These are phyloP conservation scores for Choloepus hoffmanni DNA, from an alignment of 2,113 vertebrate genomes.

Conservation along the genomic window DNA sequence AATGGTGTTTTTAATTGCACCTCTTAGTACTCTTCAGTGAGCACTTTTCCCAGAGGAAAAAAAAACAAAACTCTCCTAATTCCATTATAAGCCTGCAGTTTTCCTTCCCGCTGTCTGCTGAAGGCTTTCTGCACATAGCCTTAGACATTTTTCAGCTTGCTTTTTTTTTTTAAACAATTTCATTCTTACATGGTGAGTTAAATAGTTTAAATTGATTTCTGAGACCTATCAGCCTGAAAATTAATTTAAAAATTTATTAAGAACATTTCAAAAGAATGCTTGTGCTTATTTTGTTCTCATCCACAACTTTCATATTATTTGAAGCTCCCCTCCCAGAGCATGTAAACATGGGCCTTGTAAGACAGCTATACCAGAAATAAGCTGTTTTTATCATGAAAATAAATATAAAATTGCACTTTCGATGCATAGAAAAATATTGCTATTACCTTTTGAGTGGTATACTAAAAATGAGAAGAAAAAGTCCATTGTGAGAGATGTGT, in stretches of 20 bases:
- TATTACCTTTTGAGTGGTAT: background rate
- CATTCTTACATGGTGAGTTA: constrained; percentile 68
- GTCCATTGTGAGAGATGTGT: background rate
- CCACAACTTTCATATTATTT: constrained; percentile 60
- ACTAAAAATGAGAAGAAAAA: constrained; percentile 8
- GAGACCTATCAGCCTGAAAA: constrained; percentile 72
- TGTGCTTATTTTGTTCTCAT: constrained; percentile 68
- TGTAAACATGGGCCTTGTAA: constrained; percentile 52
- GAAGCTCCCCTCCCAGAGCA: constrained; percentile 37
- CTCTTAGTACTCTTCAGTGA: constrained; percentile 75
- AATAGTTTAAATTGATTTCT: constrained; percentile 80
- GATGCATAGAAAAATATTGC: background rate
- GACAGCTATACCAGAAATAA: constrained; percentile 46
- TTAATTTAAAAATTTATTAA: constrained; percentile 75
- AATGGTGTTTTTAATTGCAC: constrained; percentile 75
- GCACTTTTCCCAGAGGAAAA: constrained; percentile 49
- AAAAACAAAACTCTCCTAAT: constrained; percentile 24
- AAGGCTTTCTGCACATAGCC: constrained; percentile 47
- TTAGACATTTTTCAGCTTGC: constrained; percentile 77
- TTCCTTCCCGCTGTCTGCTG: constrained; percentile 78
- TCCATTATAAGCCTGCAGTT: constrained; percentile 65
- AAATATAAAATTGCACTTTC: constrained; percentile 53
- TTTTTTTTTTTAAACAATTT: constrained; percentile 40
- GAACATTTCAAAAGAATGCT: constrained; percentile 77
- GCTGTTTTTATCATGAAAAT: constrained; percentile 54